Base-by-base conservation (phyloP, 2,113 vertebrate genomes). In the Sigmodon hispidus region DNA sequence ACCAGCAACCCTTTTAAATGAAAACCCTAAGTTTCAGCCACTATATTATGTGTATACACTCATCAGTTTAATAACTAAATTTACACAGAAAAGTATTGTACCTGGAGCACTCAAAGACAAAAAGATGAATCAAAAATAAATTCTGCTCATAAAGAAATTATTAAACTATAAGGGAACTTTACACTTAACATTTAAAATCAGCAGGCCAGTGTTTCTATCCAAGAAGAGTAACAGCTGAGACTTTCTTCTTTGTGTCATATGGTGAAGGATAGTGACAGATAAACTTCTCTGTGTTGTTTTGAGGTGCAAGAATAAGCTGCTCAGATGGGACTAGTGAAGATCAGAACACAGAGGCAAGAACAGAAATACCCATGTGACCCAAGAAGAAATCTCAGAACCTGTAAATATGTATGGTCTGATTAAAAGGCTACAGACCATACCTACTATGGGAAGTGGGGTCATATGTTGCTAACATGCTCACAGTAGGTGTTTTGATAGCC, bases 171-270 rank as follows among this genome's bases (percentile, higher is more conserved):
- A 40, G 40, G 48, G n/a, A 90, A 61, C 8, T 61, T 11, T 36
- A 52, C 0, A 0, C 15, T 19, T 3, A 12, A 21, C 79, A 77
- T 87, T 72, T 73, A 84, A 93, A 80, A 88, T 19, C 17, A 93
- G 19, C 12, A 43, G 31, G 31, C 7, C 7, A 0, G 0, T 31
- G 5, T 67, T 72, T 75, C 31, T 69, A 34, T 29, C 21, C 40
- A 72, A 57, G 76, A 57, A 0, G 12, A 31, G 13, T 3, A 65
- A 3, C 1, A 36, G 4, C 63, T 21, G 43, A 48, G 75, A 1
- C 1, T 1, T 1, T 1, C 34, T 52, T 48, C 13, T n/a, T 55
- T 15, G 13, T 3, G 26, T 11, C 19, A 4, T 3, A 15, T 7
- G 24, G 7, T 10, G 19, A 88, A 57, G 31, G n/a, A 36, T 9